Conservation (phyloP, 2,797 vertebrate genomes). For the Euphonia xanthogaster region DNA sequence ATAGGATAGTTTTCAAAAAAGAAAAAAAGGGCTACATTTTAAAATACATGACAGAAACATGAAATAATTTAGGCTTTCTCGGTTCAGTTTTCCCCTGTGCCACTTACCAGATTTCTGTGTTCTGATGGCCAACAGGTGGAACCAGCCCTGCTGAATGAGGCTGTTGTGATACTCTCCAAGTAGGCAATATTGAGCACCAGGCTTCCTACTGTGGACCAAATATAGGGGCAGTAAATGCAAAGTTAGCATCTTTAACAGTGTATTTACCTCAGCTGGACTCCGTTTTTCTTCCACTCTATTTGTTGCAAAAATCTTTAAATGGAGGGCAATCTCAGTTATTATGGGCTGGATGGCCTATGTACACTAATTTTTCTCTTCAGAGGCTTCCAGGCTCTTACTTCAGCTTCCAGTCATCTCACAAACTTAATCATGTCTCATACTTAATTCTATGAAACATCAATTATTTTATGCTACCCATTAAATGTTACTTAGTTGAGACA, state of each 20-base stretch:
- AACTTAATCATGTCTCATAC: not conserved
- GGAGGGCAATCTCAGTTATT: not conserved
- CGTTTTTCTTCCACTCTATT: not conserved
- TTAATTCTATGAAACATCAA: not conserved
- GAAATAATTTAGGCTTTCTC: not conserved
- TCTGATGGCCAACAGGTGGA: not conserved
- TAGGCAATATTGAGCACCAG: not conserved
- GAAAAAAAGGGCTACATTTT: not conserved
- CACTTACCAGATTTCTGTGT: not conserved
- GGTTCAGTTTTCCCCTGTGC: not conserved
- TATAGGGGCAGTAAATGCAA: not conserved
- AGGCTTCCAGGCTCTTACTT: not conserved
- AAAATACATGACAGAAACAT: not conserved
- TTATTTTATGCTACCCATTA: not conserved
- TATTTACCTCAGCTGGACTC: not conserved
- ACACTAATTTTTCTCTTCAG: not conserved
- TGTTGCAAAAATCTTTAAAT: not conserved
- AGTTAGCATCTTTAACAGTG: not conserved
- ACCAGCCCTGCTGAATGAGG: not conserved
- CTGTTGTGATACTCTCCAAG: not conserved
- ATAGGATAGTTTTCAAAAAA: not conserved
- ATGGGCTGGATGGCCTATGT: not conserved
- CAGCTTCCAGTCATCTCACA: not conserved
- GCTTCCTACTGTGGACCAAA: not conserved
- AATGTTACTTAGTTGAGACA: not conserved